Base-by-base conservation (phyloP, 2,797 vertebrate species). In the Perodicticus potto region DNA sequence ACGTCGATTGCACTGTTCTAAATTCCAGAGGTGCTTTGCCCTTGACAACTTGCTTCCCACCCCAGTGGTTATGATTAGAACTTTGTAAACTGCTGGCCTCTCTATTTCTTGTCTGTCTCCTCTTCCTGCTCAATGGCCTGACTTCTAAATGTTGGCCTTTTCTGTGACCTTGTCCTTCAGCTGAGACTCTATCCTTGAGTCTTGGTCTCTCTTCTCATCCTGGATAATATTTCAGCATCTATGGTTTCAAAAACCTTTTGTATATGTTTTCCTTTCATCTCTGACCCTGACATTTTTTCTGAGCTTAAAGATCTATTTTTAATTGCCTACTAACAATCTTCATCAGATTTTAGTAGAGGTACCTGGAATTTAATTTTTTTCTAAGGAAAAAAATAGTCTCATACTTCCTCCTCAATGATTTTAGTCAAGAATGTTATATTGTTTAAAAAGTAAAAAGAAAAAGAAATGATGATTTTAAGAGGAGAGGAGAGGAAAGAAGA, bases 251-350 rank as follows among this genome's bases (percentile, higher is more conserved):
- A 89, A 45, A 3, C 20, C n/a, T 84, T 89, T 74, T 37, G 20
- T 27, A 55, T 59, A 27, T 57, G 1, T 17, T 72, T 81, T 83
- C 37, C 43, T 89, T 97, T 96, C 49, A 72, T 72, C 29, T 92
- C 61, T 81, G n/a, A 69, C 59, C 12, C 4, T 85, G n/a, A 80
- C 37, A 93, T 89, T 23, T 57, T 43, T 80, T 85, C 22, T 69
- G n/a, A 84, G 29, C 25, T 86, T 82, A 32, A 89, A 53, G 70
- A 1, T 61, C 49, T 55, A 59, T 37, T 74, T 91, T 45, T 72
- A 93, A 80, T 80, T 86, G 25, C 1, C 10, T 65, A 92, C 45
- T 82, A 77, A 32, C 2, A 11, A 73, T 69, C 27, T 82, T 74
- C 65, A 82, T 77, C 57, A 77, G 32, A 72, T 69, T 89, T 87